A percentile compares a stretch with the other conserved stretches of the same genome.
Conservation (phyloP, 2,888 invertebrate species). For the Drosophila algonquin region DNA sequence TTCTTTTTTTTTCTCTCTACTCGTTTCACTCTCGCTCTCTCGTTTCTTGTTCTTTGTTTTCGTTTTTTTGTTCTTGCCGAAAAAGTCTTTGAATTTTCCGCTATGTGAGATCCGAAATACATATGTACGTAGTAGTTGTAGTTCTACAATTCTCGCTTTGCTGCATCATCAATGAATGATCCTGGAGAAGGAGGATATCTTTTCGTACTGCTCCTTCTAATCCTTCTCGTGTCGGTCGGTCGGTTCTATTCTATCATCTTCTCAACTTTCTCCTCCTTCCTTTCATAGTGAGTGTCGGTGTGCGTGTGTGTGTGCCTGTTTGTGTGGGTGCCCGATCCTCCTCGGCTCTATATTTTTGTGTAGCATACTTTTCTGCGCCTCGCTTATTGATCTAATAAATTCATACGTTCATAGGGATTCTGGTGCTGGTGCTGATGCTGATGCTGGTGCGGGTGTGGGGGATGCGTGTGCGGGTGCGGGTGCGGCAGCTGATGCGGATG, state of each 20-base stretch:
- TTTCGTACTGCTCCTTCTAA: not conserved
- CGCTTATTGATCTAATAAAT: constrained; percentile 81
- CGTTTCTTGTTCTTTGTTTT: constrained; percentile 16
- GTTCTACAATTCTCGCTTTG: constrained; percentile 1
- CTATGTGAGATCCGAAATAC: constrained; percentile 52
- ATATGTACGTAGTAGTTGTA: constrained; percentile 18
- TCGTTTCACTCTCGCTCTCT: constrained; percentile 15
- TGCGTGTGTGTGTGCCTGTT: constrained; percentile 22
- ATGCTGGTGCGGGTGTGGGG: constrained; percentile 27
- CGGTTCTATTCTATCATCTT: constrained; percentile 3
- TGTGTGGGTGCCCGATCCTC: constrained; percentile 3
- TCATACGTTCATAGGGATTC: constrained; percentile 79
- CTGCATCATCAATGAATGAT: not conserved
- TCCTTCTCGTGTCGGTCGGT: constrained; percentile 15
- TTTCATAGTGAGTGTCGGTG: not conserved
- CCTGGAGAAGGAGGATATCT: not conserved
- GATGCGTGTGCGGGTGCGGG: constrained; percentile 44
- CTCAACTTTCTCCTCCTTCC: not conserved
- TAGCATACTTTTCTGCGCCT: constrained; percentile 58
- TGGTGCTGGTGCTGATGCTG: constrained; percentile 53
- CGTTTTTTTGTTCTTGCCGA: constrained; percentile 52
- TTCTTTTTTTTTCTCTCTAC: constrained; percentile 3
- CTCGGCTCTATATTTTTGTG: not conserved
- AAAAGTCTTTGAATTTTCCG: constrained; percentile 67
- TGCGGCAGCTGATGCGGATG: constrained; percentile 25